These are phyloP conservation scores for Xiphydria camelus DNA, from an alignment of 2,888 invertebrate genomes.

Conservation along the genomic window DNA sequence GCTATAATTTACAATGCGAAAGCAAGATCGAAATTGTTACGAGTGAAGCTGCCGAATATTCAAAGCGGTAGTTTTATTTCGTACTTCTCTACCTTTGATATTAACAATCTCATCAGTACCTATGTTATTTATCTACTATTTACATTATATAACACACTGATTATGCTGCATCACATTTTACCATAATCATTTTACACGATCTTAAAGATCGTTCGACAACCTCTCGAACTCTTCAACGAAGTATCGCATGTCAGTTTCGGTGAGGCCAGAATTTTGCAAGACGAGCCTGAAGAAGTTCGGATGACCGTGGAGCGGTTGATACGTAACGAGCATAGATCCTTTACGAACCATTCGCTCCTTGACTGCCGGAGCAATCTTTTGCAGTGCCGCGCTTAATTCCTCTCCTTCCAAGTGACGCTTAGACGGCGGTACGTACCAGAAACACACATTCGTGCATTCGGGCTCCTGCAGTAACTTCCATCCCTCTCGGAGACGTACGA, in stretches of 20 bases:
- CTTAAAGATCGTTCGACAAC: constrained; percentile 73
- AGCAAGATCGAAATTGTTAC: too few relatives aligned
- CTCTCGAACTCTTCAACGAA: constrained; percentile 86
- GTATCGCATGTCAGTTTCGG: constrained; percentile 81
- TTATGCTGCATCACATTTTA: background rate
- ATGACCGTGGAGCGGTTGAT: constrained; percentile 82
- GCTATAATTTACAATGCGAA: too few relatives aligned
- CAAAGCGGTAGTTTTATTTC: too few relatives aligned
- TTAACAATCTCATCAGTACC: too few relatives aligned
- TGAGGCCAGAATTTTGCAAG: constrained; percentile 86
- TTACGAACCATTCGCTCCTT: constrained; percentile 95
- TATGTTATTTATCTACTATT: background rate
- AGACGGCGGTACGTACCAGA: constrained; percentile 90
- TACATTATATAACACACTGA: background rate
- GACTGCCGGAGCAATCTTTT: constrained; percentile 86
- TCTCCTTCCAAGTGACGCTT: constrained; percentile 57
- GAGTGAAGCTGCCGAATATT: too few relatives aligned
- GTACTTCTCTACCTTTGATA: too few relatives aligned
- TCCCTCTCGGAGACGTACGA: constrained; percentile 69
- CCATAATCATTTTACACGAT: background rate
- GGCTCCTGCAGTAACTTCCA: constrained; percentile 79
- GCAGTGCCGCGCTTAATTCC: constrained; percentile 62
- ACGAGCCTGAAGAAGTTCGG: constrained; percentile 97
- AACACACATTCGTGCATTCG: constrained; percentile 93
- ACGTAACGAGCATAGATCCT: constrained; percentile 95